Evolutionary conservation across 2,797 vertebrate genomes (phyloP), one percentile per base, ranked within the genome.

Genomic region (Poecilia gillii): DNA sequence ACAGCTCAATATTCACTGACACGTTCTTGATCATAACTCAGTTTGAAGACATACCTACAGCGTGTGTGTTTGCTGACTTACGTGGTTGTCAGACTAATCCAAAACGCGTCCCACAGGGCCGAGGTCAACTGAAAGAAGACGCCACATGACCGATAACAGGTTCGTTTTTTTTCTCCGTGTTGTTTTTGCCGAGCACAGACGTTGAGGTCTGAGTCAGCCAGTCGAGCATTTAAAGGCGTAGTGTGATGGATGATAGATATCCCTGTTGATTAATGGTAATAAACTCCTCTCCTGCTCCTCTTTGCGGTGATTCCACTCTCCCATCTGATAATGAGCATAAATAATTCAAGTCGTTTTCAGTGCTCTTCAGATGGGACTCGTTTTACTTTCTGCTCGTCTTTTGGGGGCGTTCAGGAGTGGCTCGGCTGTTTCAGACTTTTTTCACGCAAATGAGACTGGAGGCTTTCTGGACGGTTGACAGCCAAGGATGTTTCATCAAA

Each of bases 41-140:
- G 41, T n/a, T 31, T 20, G 33, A 53, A 20, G 23, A 28, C 36
- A 13, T 77, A 23, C 49, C 25, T 39, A 2, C 14, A 55, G 39
- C 45, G 64, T 36, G 45, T 62, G 55, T 73, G 28, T 59, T 23
- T 72, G 51, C 13, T 73, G 68, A 18, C 66, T 31, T 47, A 9
- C 59, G 12, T 43, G 18, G 12, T 51, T 74, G 72, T 53, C 49
- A 3, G 36, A n/a, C 16, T 41, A 8, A 41, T 51, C 62, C 13
- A 25, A 51, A 5, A 66, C 6, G 46, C 1, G 14, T 41, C 49
- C 45, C 11, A 6, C 51, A 8, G 59, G 72, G 45, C 31, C 53
- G 72, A 66, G 55, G 25, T 79, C 72, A 74, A 2, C 33, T 71
- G 47, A 71, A 20, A 45, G 28, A 68, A 9, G 49, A 68, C 20